Base-by-base conservation (phyloP, 2,797 vertebrate genomes). In the Phrynocephalus guinanensis region DNA sequence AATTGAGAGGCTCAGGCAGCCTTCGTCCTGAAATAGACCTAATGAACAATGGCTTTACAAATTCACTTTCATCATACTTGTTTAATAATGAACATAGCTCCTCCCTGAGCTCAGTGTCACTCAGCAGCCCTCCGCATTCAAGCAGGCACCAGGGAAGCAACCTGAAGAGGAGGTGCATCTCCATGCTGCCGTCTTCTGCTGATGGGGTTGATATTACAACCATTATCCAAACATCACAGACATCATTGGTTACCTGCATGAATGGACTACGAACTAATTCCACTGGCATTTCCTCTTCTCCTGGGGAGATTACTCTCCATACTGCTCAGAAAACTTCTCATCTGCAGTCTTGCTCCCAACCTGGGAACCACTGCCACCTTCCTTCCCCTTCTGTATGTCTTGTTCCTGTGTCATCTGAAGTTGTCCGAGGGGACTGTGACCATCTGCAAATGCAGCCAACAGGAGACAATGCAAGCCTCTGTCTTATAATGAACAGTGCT, bases 71-170 rank as follows among this genome's bases (percentile, higher is more conserved):
- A 88, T 97, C 97, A 83, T 98, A 98, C 96, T 95, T 98, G 94
- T 98, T 99, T 97, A 98, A 98, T 97, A 98, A 98, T 93, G 98
- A 98, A 97, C 97, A 97, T 93, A 96, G 96, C 97, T 98, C 98
- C 97, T 97, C 98, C 97, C 97, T 96, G 63, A 91, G 97, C 94
- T 96, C 97, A 95, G 97, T 97, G 97, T 98, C 97, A 93, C 97
- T 94, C 87, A 96, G 96, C 93, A 96, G 97, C 90, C 97, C 97
- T 93, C 98, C 95, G 95, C 97, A 98, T 86, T 98, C 98, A 44
- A 95, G 96, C 92, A 97, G 97, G 92, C 95, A 96, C 79, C 97
- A 98, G 38, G 95, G 97, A 84, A 96, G 96, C 92, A 95, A 96
- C 96, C 96, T 98, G 96, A 99, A 98, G 97, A 98, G 97, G 94